Evolutionary conservation across 2,797 vertebrate species (phyloP).

Genomic region (Aythya fuligula): DNA sequence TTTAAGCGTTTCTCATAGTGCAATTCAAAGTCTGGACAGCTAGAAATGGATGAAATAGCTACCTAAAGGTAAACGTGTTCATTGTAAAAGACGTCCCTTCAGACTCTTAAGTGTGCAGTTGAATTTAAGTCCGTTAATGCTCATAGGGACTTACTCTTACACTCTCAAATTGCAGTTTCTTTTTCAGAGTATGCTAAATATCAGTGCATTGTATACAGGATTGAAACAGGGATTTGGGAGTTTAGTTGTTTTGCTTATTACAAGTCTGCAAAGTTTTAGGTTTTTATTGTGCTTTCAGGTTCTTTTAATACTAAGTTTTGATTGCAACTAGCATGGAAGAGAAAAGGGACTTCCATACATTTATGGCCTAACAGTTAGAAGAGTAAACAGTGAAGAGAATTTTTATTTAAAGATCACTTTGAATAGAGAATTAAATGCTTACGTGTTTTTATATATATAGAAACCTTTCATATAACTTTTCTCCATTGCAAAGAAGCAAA

Average conservation of each 20-base stretch:
- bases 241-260: background rate
- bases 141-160: background rate
- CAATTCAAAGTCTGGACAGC: background rate
- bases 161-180: background rate
- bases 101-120: background rate
- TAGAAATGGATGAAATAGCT: background rate
- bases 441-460: background rate
- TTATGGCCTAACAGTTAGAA: background rate
- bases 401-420: slow-evolving; percentile 2
- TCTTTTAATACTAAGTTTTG: background rate
- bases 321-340: background rate
- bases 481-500: background rate
- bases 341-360: background rate
- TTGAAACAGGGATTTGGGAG: background rate
- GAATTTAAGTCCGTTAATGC: background rate
- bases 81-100: background rate
- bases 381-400: background rate
- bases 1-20: background rate
- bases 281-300: background rate
- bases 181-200: background rate
- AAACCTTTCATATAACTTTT: slow-evolving; percentile 7
- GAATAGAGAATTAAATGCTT: slow-evolving; percentile 22
- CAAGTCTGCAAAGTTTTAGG: too few species aligned
- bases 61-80: background rate
- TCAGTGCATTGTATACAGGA: background rate